A percentile compares a stretch with the other conserved stretches of the same genome.
phyloP scores from a whole-genome alignment of 2,113 vertebrate species.

The Alces alces region DNA sequence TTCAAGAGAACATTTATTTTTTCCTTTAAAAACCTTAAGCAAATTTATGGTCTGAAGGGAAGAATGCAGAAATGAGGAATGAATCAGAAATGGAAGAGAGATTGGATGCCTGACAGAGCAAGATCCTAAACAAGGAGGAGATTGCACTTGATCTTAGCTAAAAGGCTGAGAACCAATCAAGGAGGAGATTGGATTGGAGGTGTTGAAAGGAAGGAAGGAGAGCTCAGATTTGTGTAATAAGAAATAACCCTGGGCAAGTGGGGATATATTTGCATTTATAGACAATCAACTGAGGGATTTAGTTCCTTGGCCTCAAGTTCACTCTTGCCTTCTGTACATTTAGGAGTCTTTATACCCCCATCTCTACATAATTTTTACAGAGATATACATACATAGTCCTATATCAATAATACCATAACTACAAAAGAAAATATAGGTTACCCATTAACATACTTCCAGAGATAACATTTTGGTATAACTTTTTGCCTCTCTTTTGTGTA shows the following conservation, averaged over 20 bases:
- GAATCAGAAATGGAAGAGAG: neutral
- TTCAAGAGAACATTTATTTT: conserved; percentile 4
- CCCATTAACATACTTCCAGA: neutral
- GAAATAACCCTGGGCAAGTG: neutral
- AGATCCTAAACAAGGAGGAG: neutral
- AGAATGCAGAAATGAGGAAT: neutral
- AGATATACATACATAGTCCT: neutral
- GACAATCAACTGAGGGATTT: neutral
- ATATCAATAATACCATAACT: neutral
- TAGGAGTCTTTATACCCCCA: neutral
- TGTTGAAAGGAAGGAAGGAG: neutral
- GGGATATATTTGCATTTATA: neutral
- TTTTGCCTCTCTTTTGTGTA: neutral
- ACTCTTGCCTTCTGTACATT: neutral
- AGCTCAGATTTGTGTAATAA: neutral
- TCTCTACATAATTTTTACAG: neutral
- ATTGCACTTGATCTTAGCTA: neutral
- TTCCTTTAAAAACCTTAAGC: neutral
- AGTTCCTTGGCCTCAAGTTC: neutral
- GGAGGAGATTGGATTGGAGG: neutral
- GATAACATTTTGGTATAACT: neutral
- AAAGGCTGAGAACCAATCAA: neutral
- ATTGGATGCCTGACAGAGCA: neutral
- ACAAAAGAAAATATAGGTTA: neutral
- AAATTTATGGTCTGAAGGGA: neutral